Evolutionary conservation across 2,888 invertebrate genomes (phyloP).

Genomic region (Callinectes sapidus): DNA sequence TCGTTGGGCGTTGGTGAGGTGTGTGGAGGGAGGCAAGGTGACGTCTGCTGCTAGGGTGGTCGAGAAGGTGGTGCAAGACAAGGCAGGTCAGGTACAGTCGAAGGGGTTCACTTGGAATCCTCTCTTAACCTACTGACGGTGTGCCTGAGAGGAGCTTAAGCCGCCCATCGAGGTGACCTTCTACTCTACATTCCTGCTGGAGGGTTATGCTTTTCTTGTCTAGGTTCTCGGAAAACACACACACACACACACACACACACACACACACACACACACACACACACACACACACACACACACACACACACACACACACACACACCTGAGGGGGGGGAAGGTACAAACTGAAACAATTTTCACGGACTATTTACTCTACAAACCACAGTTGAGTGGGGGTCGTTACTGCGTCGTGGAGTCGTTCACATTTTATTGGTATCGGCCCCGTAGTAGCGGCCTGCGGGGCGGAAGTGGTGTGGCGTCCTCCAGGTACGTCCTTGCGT

Average conservation of each 20-base stretch:
- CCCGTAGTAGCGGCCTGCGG: neutral
- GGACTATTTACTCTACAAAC: neutral
- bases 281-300: constrained; percentile 21
- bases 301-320: neutral
- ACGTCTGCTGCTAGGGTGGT: neutral
- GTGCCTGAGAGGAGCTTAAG: neutral
- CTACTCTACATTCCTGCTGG: neutral
- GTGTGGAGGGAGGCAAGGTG: neutral
- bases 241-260: constrained; percentile 13
- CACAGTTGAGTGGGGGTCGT: neutral
- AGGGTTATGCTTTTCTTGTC: neutral
- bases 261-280: constrained; percentile 25
- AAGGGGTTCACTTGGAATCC: neutral
- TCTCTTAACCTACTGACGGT: neutral
- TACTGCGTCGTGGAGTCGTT: neutral
- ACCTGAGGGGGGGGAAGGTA: neutral
- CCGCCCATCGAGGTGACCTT: neutral
- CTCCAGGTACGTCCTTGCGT: constrained; percentile 33
- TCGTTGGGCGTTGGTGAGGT: too few species aligned
- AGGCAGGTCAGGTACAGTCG: constrained; percentile 2
- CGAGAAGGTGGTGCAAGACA: neutral
- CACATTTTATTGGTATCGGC: neutral
- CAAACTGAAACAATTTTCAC: neutral
- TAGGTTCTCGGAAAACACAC: neutral
- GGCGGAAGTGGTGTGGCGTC: constrained; percentile 10